Percentiles rank a stretch among this genome's conserved stretches.
Evolutionary conservation across 2,797 vertebrate genomes (phyloP).

Genomic region (Carduelis carduelis): DNA sequence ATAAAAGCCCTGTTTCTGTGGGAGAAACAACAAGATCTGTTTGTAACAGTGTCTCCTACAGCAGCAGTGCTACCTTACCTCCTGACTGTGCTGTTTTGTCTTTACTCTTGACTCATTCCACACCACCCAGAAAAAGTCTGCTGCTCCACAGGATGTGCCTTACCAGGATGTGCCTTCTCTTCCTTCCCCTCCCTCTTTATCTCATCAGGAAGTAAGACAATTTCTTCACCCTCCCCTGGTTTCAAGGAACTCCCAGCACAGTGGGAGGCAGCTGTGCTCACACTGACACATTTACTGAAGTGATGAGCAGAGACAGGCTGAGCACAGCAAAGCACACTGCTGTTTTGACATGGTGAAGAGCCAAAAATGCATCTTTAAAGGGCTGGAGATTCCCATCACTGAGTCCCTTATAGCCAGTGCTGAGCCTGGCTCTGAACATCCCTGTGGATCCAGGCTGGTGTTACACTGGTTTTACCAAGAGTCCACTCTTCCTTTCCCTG

Average conservation of each 20-base stretch:
- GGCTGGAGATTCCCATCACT: not conserved
- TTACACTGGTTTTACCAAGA: not conserved
- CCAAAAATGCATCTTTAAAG: not conserved
- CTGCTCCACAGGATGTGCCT: not conserved
- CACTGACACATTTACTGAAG: not conserved
- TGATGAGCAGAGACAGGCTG: not conserved
- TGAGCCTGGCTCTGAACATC: not conserved
- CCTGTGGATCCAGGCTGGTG: not conserved
- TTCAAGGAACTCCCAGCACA: not conserved
- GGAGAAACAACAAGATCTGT: not conserved
- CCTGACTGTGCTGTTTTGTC: not conserved
- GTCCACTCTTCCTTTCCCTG: not conserved
- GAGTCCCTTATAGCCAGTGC: not conserved
- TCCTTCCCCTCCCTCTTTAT: not conserved
- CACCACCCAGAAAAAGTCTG: not conserved
- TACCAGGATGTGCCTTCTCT: not conserved
- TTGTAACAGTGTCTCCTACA: not conserved
- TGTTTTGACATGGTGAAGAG: not conserved
- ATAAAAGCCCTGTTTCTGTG: conserved; percentile 86
- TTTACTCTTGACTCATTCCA: not conserved
- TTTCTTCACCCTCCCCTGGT: not conserved
- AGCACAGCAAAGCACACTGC: not conserved
- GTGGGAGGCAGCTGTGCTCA: not conserved
- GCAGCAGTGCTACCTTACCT: not conserved
- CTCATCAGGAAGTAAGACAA: not conserved